phyloP scores from a whole-genome alignment of 2,113 vertebrate species.

The Origma solitaria region DNA sequence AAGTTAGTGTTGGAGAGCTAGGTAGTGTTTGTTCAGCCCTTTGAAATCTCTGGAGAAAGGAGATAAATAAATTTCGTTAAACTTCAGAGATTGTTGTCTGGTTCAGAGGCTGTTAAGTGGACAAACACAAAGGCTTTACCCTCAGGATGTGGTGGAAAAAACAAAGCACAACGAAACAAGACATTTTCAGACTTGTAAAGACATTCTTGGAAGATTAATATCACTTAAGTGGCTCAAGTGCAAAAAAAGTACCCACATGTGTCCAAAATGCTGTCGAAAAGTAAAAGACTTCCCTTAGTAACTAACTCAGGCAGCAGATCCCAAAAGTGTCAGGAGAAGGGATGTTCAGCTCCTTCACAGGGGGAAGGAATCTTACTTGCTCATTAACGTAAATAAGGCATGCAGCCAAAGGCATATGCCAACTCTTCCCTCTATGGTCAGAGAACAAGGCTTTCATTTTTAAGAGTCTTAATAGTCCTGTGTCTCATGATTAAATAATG shows the following conservation, averaged over 20 bases:
- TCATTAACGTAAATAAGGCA: conserved; percentile 75
- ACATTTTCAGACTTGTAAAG: neutral
- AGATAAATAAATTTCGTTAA: neutral
- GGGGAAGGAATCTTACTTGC: conserved; percentile 49
- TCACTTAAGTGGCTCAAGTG: neutral
- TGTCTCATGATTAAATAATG: conserved; percentile 80
- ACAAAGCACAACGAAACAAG: neutral
- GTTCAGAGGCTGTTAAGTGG: neutral
- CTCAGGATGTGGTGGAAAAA: fast-evolving
- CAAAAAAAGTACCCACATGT: neutral
- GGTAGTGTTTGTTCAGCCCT: neutral
- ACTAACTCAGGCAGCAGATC: neutral
- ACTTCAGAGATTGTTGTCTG: neutral
- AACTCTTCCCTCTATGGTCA: conserved; percentile 54
- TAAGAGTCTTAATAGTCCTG: conserved; percentile 71
- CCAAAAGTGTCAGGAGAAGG: conserved; percentile 13
- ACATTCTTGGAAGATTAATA: neutral
- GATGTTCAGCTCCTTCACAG: neutral
- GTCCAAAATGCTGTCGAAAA: neutral
- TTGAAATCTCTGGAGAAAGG: neutral
- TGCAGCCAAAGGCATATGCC: conserved; percentile 67
- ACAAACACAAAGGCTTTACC: neutral
- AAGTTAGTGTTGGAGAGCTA: neutral
- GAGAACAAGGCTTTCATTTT: conserved; percentile 65
- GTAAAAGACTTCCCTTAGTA: neutral